A percentile compares a stretch with the other conserved stretches of the same genome.
Conservation (phyloP, 2,113 vertebrate species). For the Calidris pugnax region DNA sequence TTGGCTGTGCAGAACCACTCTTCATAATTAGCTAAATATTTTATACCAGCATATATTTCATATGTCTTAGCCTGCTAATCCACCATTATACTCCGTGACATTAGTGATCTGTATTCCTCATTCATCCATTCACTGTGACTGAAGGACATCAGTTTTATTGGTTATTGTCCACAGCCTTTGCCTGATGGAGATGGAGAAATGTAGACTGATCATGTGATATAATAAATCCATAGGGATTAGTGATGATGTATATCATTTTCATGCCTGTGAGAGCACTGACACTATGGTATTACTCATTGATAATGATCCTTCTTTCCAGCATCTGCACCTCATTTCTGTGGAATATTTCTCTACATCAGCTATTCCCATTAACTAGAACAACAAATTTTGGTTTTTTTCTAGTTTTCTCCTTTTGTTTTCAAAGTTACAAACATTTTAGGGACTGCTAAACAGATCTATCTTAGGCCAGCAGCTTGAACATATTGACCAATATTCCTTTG, state of each 20-base stretch:
- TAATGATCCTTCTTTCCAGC: conserved; percentile 35
- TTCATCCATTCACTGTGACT: neutral
- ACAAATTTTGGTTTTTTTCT: neutral
- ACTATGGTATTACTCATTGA: conserved; percentile 27
- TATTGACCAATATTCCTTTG: conserved; percentile 42
- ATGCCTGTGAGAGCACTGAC: conserved; percentile 45
- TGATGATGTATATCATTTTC: conserved; percentile 38
- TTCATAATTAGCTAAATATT: conserved; percentile 63
- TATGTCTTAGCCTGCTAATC: neutral
- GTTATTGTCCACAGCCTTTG: neutral
- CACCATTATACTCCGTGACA: neutral
- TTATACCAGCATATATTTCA: conserved; percentile 36
- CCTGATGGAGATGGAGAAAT: neutral
- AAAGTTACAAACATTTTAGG: neutral
- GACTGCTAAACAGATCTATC: neutral
- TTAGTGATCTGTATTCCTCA: neutral
- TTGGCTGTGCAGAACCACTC: conserved; percentile 49
- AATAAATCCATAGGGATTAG: conserved; percentile 38
- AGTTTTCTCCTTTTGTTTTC: neutral
- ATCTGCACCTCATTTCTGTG: conserved; percentile 40
- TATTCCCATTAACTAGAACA: neutral
- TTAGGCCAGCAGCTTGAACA: neutral
- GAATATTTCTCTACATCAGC: neutral
- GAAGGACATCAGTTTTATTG: neutral
- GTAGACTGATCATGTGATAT: neutral